phyloP scores from a whole-genome alignment of 2,888 invertebrate species.

The Fabriciana adippe region DNA sequence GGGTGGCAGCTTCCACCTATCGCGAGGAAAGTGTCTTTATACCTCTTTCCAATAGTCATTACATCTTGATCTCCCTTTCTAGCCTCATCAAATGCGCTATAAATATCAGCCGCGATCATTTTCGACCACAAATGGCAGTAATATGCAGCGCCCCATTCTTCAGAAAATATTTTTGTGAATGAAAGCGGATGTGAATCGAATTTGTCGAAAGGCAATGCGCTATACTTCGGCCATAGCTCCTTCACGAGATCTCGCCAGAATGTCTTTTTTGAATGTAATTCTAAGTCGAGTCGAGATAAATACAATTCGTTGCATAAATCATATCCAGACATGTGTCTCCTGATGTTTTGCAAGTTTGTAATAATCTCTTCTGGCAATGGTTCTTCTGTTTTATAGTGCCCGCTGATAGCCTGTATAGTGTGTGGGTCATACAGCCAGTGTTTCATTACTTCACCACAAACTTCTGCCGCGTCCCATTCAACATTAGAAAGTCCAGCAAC shows the following conservation, averaged over 20 bases:
- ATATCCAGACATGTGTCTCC: slow-evolving; percentile 89
- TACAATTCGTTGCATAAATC: slow-evolving; percentile 92
- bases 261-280: slow-evolving; percentile 87
- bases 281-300: slow-evolving; percentile 90
- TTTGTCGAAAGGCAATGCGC: slow-evolving; percentile 88
- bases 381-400: slow-evolving; percentile 89
- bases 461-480: slow-evolving; percentile 96
- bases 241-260: slow-evolving; percentile 93
- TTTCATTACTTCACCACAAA: slow-evolving; percentile 91
- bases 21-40: slow-evolving; percentile 91
- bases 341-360: slow-evolving; percentile 83
- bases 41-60: slow-evolving; percentile 85
- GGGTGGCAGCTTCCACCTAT: slow-evolving; percentile 91
- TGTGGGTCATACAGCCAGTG: slow-evolving; percentile 89
- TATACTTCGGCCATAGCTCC: slow-evolving; percentile 90
- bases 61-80: slow-evolving; percentile 77
- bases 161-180: slow-evolving; percentile 91
- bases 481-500: slow-evolving; percentile 92
- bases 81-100: slow-evolving; percentile 90
- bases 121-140: slow-evolving; percentile 93
- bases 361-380: slow-evolving; percentile 85
- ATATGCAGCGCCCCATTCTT: slow-evolving; percentile 92
- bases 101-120: slow-evolving; percentile 95
- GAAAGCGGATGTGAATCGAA: slow-evolving; percentile 93
- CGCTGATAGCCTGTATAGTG: slow-evolving; percentile 84